phyloP scores from a whole-genome alignment of 1,140 invertebrate species.

The Metaphire vulgaris region DNA sequence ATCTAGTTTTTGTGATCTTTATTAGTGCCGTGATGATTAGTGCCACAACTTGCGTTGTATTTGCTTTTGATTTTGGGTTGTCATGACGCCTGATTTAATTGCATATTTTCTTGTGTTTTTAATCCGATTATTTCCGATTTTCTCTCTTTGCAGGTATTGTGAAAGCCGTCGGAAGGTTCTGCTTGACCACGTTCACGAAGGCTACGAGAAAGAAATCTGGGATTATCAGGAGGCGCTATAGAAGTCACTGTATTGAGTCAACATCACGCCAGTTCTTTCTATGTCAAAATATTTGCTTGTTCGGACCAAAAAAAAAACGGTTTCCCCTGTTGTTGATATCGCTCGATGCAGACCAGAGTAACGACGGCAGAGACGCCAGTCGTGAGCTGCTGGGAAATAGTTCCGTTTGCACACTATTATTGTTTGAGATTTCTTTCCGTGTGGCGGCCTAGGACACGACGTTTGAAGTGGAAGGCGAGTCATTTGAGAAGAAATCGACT shows the following conservation, averaged over 20 bases:
- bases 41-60: too few species aligned
- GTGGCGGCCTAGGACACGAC: too few species aligned
- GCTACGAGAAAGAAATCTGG: conserved; percentile 98
- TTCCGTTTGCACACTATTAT: not conserved
- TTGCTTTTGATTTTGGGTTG: too few species aligned
- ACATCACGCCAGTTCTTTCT: not conserved
- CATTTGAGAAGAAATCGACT: too few species aligned
- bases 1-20: too few species aligned
- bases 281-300: not conserved
- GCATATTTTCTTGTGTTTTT: too few species aligned
- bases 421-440: not conserved
- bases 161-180: conserved; percentile 88
- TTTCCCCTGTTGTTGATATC: not conserved
- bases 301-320: not conserved
- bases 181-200: conserved; percentile 93
- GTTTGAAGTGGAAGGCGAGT: too few species aligned
- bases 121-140: too few species aligned
- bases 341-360: not conserved
- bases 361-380: not conserved
- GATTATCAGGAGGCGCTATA: conserved; percentile 54
- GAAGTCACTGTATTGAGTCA: not conserved
- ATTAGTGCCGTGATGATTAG: too few species aligned
- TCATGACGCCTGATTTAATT: too few species aligned
- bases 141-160: conserved; percentile 97
- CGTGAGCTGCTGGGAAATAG: not conserved